These are phyloP conservation scores for Chaenogobius annularis DNA, from an alignment of 2,113 vertebrate species.

Conservation along the genomic window DNA sequence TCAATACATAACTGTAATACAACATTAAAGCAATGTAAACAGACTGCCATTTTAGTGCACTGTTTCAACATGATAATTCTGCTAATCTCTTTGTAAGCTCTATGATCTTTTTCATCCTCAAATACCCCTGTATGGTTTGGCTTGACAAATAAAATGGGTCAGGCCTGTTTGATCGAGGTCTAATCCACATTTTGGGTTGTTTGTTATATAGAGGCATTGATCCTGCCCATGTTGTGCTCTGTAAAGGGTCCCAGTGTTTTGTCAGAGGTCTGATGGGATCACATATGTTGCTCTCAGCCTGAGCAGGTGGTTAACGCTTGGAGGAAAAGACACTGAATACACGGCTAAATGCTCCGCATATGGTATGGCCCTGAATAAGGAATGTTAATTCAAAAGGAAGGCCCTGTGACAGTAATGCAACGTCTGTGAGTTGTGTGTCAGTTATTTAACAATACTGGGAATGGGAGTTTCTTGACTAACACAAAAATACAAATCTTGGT, in stretches of 20 bases:
- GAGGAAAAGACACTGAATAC: conserved; percentile 44
- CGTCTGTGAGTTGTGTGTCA: too few relatives aligned
- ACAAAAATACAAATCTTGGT: too few relatives aligned
- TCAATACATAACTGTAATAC: conserved; percentile 20
- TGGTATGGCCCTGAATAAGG: conserved; percentile 9
- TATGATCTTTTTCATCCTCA: conserved; percentile 34
- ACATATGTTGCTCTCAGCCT: conserved; percentile 66
- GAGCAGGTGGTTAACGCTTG: conserved; percentile 67
- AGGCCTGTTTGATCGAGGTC: conserved; percentile 44
- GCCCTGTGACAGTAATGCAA: too few relatives aligned
- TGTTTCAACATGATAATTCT: conserved; percentile 30
- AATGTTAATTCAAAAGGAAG: not conserved
- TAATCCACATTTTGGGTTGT: conserved; percentile 39
- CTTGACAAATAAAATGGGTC: conserved; percentile 41
- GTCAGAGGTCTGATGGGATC: conserved; percentile 47
- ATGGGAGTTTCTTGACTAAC: too few relatives aligned
- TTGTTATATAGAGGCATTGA: conserved; percentile 19
- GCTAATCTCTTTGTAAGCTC: conserved; percentile 50
- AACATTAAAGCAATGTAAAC: conserved; percentile 39
- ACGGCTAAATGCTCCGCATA: conserved; percentile 37
- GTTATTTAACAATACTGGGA: too few relatives aligned
- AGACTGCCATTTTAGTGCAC: conserved; percentile 34
- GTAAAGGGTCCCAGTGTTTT: conserved; percentile 56
- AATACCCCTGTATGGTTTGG: conserved; percentile 31
- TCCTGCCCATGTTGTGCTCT: conserved; percentile 61